Base-by-base conservation (phyloP, 2,113 vertebrate genomes). In the Eretmochelys imbricata region DNA sequence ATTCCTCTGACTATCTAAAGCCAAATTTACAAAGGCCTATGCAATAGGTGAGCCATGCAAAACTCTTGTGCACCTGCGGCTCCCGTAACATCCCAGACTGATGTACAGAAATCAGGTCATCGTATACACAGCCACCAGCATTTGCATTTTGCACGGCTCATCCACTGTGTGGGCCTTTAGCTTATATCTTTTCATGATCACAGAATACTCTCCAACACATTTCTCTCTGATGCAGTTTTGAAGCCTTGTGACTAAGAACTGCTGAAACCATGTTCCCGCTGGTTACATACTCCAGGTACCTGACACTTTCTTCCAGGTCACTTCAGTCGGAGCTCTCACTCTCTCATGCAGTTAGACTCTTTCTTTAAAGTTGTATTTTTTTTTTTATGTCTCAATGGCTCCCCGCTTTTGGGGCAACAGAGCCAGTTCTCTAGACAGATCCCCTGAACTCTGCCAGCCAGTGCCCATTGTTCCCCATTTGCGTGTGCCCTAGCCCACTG, bases 1-100 rank as follows among this genome's bases (percentile, higher is more conserved):
- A 62, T 4, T 96, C 72, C 35, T 93, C 89, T 94, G 91, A 93
- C 93, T 59, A 50, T 57, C 53, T 12, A 82, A 29, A 78, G 85
- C 85, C 80, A 82, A 79, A 86, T 65, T 82, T 84, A 38, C 75
- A 55, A 93, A 38, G 69, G 31, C n/a, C 8, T 25, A 13, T 42
- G 38, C 20, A 42, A 25, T n/a, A 16, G 16, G 0, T 0, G 81
- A 87, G 62, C 85, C 90, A 93, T 94, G 75, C 3, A 87, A 94
- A 94, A 94, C 83, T 62, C 16, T 7, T 4, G 14, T 49, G 54
- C 17, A 0, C 59, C 91, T 0, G 0, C 62, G 8, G 62, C 35
- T 65, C 31, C 81, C 78, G 42, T 53, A 79, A 54, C 51, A 55
- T 51, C 75, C 78, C 80, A 57, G 88, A 16, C 69, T 78, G 87